A percentile compares a stretch with the other conserved stretches of the same genome.
Conservation (phyloP, 2,113 vertebrate species). For the Melanerpes formicivorus region DNA sequence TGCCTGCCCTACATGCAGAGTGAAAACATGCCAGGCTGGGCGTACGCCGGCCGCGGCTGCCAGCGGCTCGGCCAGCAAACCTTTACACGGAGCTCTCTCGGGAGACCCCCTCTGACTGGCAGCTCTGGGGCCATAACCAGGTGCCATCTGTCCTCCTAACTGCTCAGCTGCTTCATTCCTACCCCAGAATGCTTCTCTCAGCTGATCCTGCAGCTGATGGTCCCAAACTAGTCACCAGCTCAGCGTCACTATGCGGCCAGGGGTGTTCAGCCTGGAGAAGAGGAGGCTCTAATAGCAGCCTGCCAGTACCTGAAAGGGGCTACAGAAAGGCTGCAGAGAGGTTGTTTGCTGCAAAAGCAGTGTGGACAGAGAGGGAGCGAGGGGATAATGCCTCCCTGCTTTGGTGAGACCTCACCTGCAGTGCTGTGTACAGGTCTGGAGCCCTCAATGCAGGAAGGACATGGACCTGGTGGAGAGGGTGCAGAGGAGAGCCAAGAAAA, state of each 20-base stretch:
- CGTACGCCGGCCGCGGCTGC: neutral
- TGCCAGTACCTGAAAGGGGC: no score
- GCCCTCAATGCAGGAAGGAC: no score
- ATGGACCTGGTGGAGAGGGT: no score
- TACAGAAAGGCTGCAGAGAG: no score
- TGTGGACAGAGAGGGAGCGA: no score
- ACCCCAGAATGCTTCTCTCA: neutral
- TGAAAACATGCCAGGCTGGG: constrained; percentile 11
- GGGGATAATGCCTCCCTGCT: no score
- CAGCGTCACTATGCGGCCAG: neutral
- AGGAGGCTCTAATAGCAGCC: no score
- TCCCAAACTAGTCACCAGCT: neutral
- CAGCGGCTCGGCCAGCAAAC: constrained; percentile 13
- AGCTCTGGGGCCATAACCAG: neutral
- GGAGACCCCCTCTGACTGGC: neutral
- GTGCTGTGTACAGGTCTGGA: no score
- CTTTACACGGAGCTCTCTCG: neutral
- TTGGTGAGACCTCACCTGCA: no score
- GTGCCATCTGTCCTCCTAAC: neutral
- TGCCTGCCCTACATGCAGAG: constrained; percentile 23
- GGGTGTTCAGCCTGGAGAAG: no score
- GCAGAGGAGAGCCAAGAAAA: no score
- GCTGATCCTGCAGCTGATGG: neutral
- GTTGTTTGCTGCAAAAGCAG: no score
- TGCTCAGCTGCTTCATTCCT: neutral